A percentile compares a stretch with the other conserved stretches of the same genome.
Conservation (phyloP, 2,797 vertebrate genomes). For the Sorex maritimensis region DNA sequence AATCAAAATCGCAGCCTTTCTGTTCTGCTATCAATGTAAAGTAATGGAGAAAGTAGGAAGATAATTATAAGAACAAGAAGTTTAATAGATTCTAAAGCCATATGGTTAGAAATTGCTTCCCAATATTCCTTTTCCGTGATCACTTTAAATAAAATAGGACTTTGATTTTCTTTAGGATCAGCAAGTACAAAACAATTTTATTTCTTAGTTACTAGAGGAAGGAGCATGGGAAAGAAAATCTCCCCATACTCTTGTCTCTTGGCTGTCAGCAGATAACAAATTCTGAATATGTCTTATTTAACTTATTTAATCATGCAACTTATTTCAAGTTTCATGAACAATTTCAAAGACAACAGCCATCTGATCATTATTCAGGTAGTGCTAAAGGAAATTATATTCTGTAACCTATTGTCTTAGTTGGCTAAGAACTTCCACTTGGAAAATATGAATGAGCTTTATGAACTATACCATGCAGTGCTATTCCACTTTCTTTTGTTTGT, state of each 20-base stretch:
- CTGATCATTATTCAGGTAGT: neutral
- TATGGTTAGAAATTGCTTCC: constrained; percentile 76
- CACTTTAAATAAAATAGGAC: constrained; percentile 72
- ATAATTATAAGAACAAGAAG: constrained; percentile 86
- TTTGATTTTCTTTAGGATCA: constrained; percentile 76
- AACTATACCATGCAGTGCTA: neutral
- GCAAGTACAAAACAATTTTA: constrained; percentile 67
- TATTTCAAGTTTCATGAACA: constrained; percentile 27
- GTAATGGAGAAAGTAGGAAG: constrained; percentile 83
- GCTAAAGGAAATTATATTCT: neutral
- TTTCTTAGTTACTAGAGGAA: constrained; percentile 26
- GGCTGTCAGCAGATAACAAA: constrained; percentile 14
- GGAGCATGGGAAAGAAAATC: neutral
- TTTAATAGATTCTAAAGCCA: constrained; percentile 86
- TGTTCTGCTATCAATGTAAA: constrained; percentile 82
- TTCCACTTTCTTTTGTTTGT: constrained; percentile 24
- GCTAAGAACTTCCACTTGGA: constrained; percentile 13
- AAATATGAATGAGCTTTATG: neutral
- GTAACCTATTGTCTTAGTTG: neutral
- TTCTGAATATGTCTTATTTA: constrained; percentile 47
- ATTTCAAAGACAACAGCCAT: neutral
- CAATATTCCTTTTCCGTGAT: constrained; percentile 70
- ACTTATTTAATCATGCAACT: constrained; percentile 1
- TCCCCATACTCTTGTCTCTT: neutral
- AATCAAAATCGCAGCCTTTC: constrained; percentile 84